Evolutionary conservation across 2,797 vertebrate genomes (phyloP).

Genomic region (Tenualosa ilisha): DNA sequence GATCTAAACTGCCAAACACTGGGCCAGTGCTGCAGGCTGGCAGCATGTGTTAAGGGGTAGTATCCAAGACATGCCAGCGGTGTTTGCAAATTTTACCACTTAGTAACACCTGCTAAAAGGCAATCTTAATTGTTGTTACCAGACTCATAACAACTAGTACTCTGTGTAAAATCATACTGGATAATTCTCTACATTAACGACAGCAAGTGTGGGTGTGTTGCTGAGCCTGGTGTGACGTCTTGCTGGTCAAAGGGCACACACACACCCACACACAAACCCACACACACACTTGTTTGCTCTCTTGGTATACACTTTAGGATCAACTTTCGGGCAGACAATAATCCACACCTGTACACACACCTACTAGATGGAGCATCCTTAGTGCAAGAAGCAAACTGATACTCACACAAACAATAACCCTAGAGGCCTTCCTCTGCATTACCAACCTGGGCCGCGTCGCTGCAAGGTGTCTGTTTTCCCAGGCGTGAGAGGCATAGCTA

Average conservation of each 20-base stretch:
- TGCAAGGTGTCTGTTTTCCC: conserved; percentile 57
- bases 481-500: neutral
- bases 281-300: neutral
- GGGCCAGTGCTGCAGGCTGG: no score
- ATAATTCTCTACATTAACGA: no score
- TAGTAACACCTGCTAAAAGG: no score
- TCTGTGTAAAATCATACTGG: no score
- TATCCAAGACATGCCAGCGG: no score
- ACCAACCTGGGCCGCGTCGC: conserved; percentile 10
- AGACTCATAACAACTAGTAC: no score
- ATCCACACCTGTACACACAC: neutral
- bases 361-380: conserved; percentile 42
- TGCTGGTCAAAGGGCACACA: neutral
- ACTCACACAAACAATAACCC: conserved; percentile 38
- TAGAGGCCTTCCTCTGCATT: conserved; percentile 30
- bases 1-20: no score
- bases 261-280: conserved; percentile 1
- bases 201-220: no score
- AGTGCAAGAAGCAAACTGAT: conserved; percentile 37
- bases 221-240: no score
- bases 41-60: no score
- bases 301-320: neutral
- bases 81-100: no score
- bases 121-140: no score
- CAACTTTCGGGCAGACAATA: neutral